A percentile compares a stretch with the other conserved stretches of the same genome.
Conservation (phyloP, 2,797 vertebrate genomes). For the Spondyliosoma cantharus region DNA sequence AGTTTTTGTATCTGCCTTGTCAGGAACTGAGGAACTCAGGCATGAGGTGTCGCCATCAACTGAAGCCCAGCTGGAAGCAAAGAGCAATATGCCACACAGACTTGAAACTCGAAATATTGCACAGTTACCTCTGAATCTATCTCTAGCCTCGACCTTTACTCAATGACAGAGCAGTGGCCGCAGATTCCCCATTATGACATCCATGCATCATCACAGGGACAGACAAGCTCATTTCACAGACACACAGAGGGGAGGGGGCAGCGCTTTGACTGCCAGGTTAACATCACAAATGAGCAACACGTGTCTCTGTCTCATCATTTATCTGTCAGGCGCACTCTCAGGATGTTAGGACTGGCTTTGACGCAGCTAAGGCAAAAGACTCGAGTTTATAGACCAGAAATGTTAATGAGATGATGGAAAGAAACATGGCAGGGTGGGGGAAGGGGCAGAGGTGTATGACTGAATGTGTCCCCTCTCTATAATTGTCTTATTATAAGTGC, state of each 20-base stretch:
- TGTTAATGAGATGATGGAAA: slow-evolving; percentile 33
- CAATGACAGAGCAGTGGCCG: slow-evolving; percentile 33
- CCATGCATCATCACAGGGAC: slow-evolving; percentile 39
- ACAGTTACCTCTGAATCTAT: slow-evolving; percentile 23
- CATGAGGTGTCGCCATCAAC: slow-evolving; percentile 51
- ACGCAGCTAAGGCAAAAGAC: slow-evolving; percentile 22
- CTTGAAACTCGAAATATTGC: slow-evolving; percentile 17
- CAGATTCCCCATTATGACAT: slow-evolving; percentile 46
- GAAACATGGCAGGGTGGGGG: neutral
- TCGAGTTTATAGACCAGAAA: slow-evolving; percentile 41
- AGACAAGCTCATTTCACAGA: slow-evolving; percentile 41
- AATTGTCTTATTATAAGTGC: slow-evolving; percentile 69
- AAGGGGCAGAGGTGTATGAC: slow-evolving; percentile 18
- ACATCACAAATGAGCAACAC: slow-evolving; percentile 50
- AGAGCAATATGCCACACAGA: slow-evolving; percentile 11
- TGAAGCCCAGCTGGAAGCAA: slow-evolving; percentile 45
- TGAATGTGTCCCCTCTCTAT: slow-evolving; percentile 43
- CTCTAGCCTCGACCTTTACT: slow-evolving; percentile 27
- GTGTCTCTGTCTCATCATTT: slow-evolving; percentile 45
- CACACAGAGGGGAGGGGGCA: neutral
- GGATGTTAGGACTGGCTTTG: slow-evolving; percentile 44
- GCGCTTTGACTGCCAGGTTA: slow-evolving; percentile 33
- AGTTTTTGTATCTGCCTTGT: slow-evolving; percentile 29
- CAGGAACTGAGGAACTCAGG: slow-evolving; percentile 36
- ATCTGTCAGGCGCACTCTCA: slow-evolving; percentile 44